Evolutionary conservation across 2,113 vertebrate genomes (phyloP).

Genomic region (Callipepla squamata): DNA sequence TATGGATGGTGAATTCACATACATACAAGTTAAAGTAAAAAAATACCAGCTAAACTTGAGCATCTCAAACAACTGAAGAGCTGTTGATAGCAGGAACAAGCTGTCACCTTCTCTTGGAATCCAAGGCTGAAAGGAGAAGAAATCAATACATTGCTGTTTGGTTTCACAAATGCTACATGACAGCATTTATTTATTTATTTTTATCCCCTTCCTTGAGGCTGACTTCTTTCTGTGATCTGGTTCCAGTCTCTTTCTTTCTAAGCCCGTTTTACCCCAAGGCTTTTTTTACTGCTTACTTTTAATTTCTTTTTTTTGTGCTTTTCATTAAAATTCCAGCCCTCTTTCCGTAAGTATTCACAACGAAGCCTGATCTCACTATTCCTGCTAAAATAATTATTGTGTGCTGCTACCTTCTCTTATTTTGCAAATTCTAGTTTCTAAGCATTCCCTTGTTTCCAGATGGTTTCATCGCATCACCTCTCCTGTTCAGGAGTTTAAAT

Average conservation of each 20-base stretch:
- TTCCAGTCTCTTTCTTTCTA: not conserved
- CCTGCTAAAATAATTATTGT: rapidly evolving
- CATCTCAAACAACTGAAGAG: not conserved
- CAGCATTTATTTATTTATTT: not conserved
- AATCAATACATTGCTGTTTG: not conserved
- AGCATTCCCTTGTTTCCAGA: not conserved
- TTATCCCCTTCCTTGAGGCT: not conserved
- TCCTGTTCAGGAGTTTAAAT: not conserved
- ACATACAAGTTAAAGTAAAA: not conserved
- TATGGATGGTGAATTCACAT: not conserved
- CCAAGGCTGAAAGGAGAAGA: not conserved
- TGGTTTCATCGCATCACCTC: not conserved
- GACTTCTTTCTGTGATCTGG: not conserved
- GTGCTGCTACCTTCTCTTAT: not conserved
- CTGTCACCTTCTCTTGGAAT: not conserved
- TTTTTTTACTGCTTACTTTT: not conserved
- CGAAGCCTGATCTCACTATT: not conserved
- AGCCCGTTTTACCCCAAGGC: not conserved
- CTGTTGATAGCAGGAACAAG: not conserved
- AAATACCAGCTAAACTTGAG: not conserved
- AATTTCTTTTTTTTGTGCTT: not conserved
- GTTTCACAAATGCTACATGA: not conserved
- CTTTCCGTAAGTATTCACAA: not conserved
- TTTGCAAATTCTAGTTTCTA: not conserved
- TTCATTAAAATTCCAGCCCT: not conserved